These are phyloP conservation scores for Caranx melampygus DNA, from an alignment of 2,113 vertebrate genomes.

Conservation along the genomic window DNA sequence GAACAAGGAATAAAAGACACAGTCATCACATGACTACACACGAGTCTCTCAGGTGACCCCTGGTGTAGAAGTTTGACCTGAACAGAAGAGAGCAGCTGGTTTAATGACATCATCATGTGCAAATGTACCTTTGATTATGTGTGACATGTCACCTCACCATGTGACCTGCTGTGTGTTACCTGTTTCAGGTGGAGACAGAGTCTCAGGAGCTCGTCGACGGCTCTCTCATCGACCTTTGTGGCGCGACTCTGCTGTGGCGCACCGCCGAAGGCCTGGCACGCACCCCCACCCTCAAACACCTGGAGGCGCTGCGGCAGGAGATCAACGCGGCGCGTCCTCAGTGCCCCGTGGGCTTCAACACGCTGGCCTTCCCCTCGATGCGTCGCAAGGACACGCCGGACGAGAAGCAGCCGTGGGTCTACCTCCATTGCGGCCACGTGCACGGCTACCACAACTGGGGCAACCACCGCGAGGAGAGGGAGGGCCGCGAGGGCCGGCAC, in stretches of 20 bases:
- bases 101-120: too few relatives aligned
- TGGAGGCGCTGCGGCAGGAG: conserved; percentile 97
- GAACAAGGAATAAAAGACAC: too few relatives aligned
- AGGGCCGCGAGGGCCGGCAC: conserved; percentile 91
- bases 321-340: conserved; percentile 97
- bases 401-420: conserved; percentile 98
- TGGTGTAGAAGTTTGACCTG: too few relatives aligned
- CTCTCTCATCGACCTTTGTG: conserved; percentile 96
- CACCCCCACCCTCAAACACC: conserved; percentile 96
- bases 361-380: conserved; percentile 98
- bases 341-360: conserved; percentile 98
- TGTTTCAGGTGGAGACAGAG: conserved; percentile 92
- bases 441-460: conserved; percentile 99
- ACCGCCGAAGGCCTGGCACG: conserved; percentile 95
- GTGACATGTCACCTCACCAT: neutral
- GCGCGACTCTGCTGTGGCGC: conserved; percentile 96
- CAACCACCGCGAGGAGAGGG: conserved; percentile 84
- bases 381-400: conserved; percentile 97
- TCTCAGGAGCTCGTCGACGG: conserved; percentile 96
- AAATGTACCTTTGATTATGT: too few relatives aligned
- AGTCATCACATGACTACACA: too few relatives aligned
- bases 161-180: neutral
- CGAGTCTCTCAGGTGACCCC: too few relatives aligned
- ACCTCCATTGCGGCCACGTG: conserved; percentile 97
- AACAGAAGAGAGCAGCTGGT: too few relatives aligned